Base-by-base conservation (phyloP, 2,113 vertebrate genomes). In the Esox niger region DNA sequence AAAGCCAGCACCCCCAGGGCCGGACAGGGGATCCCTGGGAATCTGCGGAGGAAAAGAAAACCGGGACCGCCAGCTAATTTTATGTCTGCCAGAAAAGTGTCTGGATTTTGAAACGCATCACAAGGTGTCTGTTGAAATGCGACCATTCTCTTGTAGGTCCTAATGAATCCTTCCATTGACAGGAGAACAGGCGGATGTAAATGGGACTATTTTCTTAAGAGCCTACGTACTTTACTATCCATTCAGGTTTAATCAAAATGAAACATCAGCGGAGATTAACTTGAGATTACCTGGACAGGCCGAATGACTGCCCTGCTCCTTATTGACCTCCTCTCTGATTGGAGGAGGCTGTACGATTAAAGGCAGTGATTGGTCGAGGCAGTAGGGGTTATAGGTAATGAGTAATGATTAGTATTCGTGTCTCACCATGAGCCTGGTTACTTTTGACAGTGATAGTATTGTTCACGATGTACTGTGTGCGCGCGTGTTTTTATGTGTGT, bases 381-480 rank as follows among this genome's bases (percentile, higher is more conserved):
- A 8, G 4, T 46, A 79, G 57, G 46, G 84, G 82, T 79, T 76
- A 81, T 49, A 85, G 78, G 79, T 86, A 86, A 88, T 70, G 3
- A 59, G 69, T 68, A 87, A 82, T 32, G 72, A 89, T 88, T 83
- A 82, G 86, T 78, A 87, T 87, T 84, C 74, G 74, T 66, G 75
- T 71, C 76, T 69, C 78, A 49, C 59, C 27, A 7, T 68, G 35
- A 38, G 71, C 62, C 33, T 33, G 68, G 9, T 60, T 60, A 67
- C 65, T 20, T 59, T 68, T 11, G 43, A 46, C 64, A 75, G 29
- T 66, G 59, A 66, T 62, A 61, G 65, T 30, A 25, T 29, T 58
- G 26, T 58, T 30, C 15, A 13, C 56, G 17, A 58, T 27, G 20
- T 29, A 15, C 13, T 31, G 25, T 56, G 25, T 55, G 23, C 10